Base-by-base conservation (phyloP, 2,113 vertebrate genomes). In the Podarcis raffonei region DNA sequence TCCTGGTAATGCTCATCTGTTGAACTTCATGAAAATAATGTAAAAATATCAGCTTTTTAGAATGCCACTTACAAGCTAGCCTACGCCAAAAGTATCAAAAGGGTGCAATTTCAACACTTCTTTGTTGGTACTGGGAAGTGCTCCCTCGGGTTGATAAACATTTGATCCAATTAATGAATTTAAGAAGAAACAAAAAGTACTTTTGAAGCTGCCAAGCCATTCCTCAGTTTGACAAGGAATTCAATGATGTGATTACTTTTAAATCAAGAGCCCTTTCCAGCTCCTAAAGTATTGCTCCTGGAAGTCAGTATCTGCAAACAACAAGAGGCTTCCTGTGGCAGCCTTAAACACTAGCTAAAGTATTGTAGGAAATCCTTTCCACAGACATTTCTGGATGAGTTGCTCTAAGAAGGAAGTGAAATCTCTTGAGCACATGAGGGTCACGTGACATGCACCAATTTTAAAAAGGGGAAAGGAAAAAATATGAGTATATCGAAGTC, bases 91-190 rank as follows among this genome's bases (percentile, higher is more conserved):
- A 37, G 85, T 18, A 4, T 69, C 27, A 48, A 71, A 79, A 87
- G 22, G 57, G 65, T 30, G 6, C 6, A 12, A 53, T 69, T 87
- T 81, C 57, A 66, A 76, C 27, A 81, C 2, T 71, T 72, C 35
- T 42, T 39, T 86, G 59, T 66, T 71, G 32, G 13, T 87, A 72
- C 7, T 71, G 25, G 48, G 53, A 81, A 25, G 25, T 69, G n/a
- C n/a, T 53, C 39, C 30, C 20, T 35, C 11, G 2, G 16, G 8
- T 37, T 30, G 48, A 81, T 57, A 71, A 87, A 78, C 20, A 86
- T 48, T 86, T 78, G 15, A 78, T 66, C 74, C 66, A 78, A 81
- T 87, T 87, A 37, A 81, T 30, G 22, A 30, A 81, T 87, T 42
- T 69, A 39, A 66, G 37, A 53, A 62, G 57, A 42, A 66, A 72